phyloP scores from a whole-genome alignment of 2,797 vertebrate species.

The Tolypeutes matacus region DNA sequence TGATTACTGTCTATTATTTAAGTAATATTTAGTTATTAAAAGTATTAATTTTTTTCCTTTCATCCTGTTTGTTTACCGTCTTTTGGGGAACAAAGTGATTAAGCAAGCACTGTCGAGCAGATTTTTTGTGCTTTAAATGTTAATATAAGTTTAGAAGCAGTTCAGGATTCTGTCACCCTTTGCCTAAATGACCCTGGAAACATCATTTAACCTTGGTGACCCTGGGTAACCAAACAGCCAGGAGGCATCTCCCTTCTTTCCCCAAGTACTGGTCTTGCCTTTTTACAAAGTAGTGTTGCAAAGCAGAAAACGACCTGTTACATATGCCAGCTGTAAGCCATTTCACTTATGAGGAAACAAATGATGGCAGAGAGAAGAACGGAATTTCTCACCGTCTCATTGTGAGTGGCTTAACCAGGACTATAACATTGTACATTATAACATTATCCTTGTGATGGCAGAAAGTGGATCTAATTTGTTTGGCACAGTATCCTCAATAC shows the following conservation, averaged over 20 bases:
- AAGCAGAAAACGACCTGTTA: background rate
- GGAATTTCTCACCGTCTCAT: background rate
- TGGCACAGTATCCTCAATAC: background rate
- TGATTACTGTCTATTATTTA: constrained; percentile 55
- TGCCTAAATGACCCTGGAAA: background rate
- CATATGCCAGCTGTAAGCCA: background rate
- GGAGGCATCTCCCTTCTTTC: background rate
- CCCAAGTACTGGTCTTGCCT: background rate
- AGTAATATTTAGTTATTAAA: constrained; percentile 72
- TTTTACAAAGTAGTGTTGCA: background rate
- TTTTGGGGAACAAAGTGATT: constrained; percentile 66
- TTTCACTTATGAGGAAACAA: constrained; percentile 11
- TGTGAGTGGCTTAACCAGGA: background rate
- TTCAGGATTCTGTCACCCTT: background rate
- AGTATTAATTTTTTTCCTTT: constrained; percentile 62
- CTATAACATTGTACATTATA: background rate
- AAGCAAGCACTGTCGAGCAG: background rate
- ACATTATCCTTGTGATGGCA: background rate
- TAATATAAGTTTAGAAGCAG: constrained; percentile 59
- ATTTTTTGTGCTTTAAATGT: constrained; percentile 60
- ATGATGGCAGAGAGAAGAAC: background rate
- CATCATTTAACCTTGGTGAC: constrained; percentile 15
- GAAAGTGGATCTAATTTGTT: background rate
- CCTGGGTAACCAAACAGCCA: background rate
- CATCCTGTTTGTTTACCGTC: constrained; percentile 63